Evolutionary conservation across 1,140 invertebrate species (phyloP).

Genomic region (Armadillidium nasatum): DNA sequence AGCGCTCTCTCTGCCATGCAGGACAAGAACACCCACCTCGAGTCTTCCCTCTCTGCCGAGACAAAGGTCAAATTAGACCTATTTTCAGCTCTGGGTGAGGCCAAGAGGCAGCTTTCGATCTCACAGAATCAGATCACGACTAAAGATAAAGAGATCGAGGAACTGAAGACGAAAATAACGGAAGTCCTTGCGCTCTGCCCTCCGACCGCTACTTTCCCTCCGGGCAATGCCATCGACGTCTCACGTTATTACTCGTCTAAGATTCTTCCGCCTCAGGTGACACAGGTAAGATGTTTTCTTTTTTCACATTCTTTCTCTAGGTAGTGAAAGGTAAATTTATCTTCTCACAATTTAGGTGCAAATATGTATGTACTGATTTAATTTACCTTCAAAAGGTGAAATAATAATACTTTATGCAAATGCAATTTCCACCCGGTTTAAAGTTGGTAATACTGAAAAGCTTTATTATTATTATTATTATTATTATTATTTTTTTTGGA

Average conservation of each 20-base stretch:
- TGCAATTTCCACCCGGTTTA: too few species aligned
- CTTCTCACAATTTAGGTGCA: too few species aligned
- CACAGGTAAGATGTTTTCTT: slow-evolving; percentile 16
- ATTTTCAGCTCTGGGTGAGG: slow-evolving; percentile 91
- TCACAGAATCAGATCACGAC: slow-evolving; percentile 73
- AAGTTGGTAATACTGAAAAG: too few species aligned
- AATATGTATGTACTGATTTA: too few species aligned
- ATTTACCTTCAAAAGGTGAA: too few species aligned
- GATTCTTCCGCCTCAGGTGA: slow-evolving; percentile 39
- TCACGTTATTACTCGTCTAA: slow-evolving; percentile 35
- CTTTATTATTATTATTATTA: too few species aligned
- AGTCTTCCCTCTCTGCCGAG: slow-evolving; percentile 89
- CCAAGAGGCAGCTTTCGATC: slow-evolving; percentile 86
- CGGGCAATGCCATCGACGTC: slow-evolving; percentile 29
- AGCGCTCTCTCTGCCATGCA: slow-evolving; percentile 73
- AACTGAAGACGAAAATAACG: slow-evolving; percentile 82
- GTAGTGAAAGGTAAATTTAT: too few species aligned
- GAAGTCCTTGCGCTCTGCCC: slow-evolving; percentile 90
- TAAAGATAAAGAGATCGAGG: slow-evolving; percentile 84
- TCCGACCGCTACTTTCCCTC: slow-evolving; percentile 45
- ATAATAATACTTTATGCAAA: too few species aligned
- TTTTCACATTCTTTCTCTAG: too few species aligned
- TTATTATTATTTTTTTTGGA: too few species aligned
- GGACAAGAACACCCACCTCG: slow-evolving; percentile 80
- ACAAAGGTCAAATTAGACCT: slow-evolving; percentile 87